Evolutionary conservation across 2,113 vertebrate species (phyloP).

Genomic region (Podilymbus podiceps): DNA sequence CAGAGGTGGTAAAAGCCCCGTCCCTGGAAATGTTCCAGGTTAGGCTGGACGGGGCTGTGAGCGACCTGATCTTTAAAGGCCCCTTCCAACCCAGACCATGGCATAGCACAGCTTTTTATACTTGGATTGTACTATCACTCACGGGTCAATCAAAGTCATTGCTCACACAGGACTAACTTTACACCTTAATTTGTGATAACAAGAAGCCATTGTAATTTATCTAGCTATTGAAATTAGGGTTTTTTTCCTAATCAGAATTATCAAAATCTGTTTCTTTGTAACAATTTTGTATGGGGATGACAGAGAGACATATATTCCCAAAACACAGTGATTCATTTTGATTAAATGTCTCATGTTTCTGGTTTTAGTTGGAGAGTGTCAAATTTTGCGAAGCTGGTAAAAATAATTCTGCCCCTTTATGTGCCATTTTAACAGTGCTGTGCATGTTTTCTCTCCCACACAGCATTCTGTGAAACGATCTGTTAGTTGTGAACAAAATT

Average conservation of each 20-base stretch:
- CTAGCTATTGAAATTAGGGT: background rate
- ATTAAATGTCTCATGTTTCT: background rate
- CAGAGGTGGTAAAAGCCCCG: too few species aligned
- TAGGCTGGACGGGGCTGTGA: too few species aligned
- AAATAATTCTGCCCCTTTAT: constrained; percentile 10
- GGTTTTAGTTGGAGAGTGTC: background rate
- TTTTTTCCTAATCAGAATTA: background rate
- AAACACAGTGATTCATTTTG: background rate
- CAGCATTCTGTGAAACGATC: background rate
- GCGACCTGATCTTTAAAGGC: too few species aligned
- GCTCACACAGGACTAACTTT: background rate
- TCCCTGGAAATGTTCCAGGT: too few species aligned
- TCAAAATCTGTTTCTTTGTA: background rate
- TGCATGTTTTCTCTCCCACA: background rate
- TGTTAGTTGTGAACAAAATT: background rate
- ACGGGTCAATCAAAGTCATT: background rate
- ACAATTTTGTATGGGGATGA: background rate
- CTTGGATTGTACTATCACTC: background rate
- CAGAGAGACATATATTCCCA: background rate
- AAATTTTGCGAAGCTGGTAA: constrained; percentile 3
- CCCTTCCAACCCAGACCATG: background rate
- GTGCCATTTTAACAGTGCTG: background rate
- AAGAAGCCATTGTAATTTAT: background rate
- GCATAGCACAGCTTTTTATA: background rate
- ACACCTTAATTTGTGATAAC: background rate